Base-by-base conservation (phyloP, 1,140 invertebrate species). In the Bombus balteatus region DNA sequence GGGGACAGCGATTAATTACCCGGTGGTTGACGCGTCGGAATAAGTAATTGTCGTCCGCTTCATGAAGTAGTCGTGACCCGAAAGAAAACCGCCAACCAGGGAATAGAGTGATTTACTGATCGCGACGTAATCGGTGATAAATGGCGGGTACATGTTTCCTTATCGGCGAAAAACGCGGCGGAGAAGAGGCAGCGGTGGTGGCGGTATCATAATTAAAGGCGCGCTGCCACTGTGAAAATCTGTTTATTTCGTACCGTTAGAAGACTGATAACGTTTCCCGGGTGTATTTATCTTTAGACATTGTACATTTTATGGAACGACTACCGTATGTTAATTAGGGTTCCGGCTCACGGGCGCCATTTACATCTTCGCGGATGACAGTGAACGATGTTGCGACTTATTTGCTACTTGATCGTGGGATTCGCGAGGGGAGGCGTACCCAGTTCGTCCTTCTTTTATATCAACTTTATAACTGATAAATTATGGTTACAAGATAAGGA, bases 41-140 rank as follows among this genome's bases (percentile, higher is more conserved):
- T 89, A 89, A 89, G 85, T 89, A 88, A 89, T 89, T 83, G 85
- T 89, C 88, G 85, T 81, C 32, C 78, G 47, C 59, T 53, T 15
- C 71, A 15, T 28, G 68, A 70, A 53, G 68, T 39, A 39, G 41
- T 6, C 70, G 65, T 22, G 39, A 47, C 74, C 65, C 37, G 71
- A 81, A 81, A 80, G 77, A 80, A 81, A 78, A 89, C 83, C 85
- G 65, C 53, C 62, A 78, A 47, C n/a, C 82, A 53, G 53, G 72
- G 87, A 86, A 81, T 70, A 72, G 88, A 82, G 88, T 89, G 88
- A 89, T 89, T 89, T 89, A 89, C 88, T 81, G 84, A 87, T 82
- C 77, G 62, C 66, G 34, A 65, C 41, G 47, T 89, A 87, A 89
- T 89, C 81, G 88, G 66, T 81, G 88, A 89, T 85, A 85, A 89